These are phyloP conservation scores for Aplodontia rufa DNA, from an alignment of 2,113 vertebrate species.

Conservation along the genomic window DNA sequence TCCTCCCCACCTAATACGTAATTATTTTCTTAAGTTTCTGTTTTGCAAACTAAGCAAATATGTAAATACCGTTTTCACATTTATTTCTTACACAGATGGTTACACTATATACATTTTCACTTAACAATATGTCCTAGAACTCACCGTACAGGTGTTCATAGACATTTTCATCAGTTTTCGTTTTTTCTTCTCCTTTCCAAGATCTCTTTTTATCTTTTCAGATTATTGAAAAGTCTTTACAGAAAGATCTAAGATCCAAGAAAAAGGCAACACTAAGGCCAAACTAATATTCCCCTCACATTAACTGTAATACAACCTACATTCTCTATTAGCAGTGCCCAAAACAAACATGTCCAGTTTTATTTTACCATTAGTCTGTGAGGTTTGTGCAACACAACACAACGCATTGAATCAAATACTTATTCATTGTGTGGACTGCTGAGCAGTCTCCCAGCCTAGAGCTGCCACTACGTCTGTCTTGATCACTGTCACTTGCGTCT, in stretches of 20 bases:
- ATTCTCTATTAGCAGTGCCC: conserved; percentile 21
- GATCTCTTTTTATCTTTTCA: background rate
- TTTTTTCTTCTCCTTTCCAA: background rate
- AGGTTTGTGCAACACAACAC: conserved; percentile 12
- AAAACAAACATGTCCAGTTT: conserved; percentile 12
- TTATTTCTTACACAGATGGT: background rate
- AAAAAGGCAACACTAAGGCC: background rate
- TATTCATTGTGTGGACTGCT: background rate
- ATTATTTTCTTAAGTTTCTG: background rate
- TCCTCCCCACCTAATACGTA: background rate
- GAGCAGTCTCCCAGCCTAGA: background rate
- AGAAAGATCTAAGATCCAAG: background rate
- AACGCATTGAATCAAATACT: background rate
- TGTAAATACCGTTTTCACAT: background rate
- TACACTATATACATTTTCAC: background rate
- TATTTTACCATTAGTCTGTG: conserved; percentile 15
- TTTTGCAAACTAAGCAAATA: background rate
- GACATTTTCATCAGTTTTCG: background rate
- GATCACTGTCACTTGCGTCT: background rate
- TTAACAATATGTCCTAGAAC: background rate
- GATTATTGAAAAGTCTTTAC: conserved; percentile 1
- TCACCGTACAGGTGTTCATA: background rate
- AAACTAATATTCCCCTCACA: background rate
- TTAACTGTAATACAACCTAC: background rate
- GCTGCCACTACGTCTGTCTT: background rate